Base-by-base conservation (phyloP, 2,888 invertebrate genomes). In the Ectemnius lituratus region DNA sequence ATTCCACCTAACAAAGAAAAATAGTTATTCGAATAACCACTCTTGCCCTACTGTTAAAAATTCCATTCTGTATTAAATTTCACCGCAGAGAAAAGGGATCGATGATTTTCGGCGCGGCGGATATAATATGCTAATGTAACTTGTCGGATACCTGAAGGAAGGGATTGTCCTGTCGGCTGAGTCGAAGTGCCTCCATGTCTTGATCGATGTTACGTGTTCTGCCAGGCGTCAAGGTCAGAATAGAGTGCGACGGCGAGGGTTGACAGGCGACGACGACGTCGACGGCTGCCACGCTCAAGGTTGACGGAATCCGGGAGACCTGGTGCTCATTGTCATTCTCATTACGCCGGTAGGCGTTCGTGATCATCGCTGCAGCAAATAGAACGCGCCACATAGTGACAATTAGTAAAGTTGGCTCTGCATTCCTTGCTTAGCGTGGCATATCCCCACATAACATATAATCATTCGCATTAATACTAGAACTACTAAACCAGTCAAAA, bases 91-190 rank as follows among this genome's bases (percentile, higher is more conserved):
- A 11, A 6, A 37, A 4, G 0, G 37, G 8, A 37, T 37, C 37
- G 37, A 23, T 23, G 23, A 2, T 23, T 23, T 23, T 23, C 23
- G 23, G 23, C 23, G 23, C 23, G 3, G 37, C 37, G 11, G 37
- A 37, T 37, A 8, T 37, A 37, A 37, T 37, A 37, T 6, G 37
- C 11, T 6, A 11, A 37, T 37, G 5, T 37, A 37, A 2, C 8
- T 37, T 60, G 67, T 67, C 65, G 45, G 75, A 60, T 89, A 95
- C 96, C 93, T 96, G 95, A 75, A 96, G 92, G 88, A 95, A 96
- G 1, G 96, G 96, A 91, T 97, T 96, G 90, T 97, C 96, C 91
- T 96, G 96, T 75, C 96, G 92, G 8, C 96, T 96, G 60, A 96
- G 92, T 85, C 96, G 93, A 58, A 96, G 92, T 27, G 96, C 95